A percentile compares a stretch with the other conserved stretches of the same genome.
These are phyloP conservation scores for Apostichopus leukothele DNA, from an alignment of 53 echinoderm and acorn worm species.

Conservation along the genomic window DNA sequence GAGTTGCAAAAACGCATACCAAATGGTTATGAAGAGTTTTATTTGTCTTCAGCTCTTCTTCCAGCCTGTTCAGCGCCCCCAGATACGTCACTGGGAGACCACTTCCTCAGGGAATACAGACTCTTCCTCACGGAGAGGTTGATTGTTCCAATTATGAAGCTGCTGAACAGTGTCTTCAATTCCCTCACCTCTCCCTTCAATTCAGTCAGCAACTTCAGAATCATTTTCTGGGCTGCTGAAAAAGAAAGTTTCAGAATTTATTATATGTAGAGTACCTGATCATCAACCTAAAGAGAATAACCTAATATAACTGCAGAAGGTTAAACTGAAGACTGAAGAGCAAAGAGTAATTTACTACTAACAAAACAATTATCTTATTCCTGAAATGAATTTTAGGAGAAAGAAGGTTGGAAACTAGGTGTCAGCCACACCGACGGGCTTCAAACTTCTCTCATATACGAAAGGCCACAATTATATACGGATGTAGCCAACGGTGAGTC, in stretches of 20 bases:
- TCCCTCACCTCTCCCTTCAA: background rate
- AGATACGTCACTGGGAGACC: slow-evolving; percentile 13
- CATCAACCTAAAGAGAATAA: too few relatives aligned
- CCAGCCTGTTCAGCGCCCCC: background rate
- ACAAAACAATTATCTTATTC: too few relatives aligned
- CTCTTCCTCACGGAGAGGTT: background rate
- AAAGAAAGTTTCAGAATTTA: slow-evolving; percentile 8
- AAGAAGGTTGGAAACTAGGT: too few relatives aligned
- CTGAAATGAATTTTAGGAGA: too few relatives aligned
- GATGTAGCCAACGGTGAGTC: too few relatives aligned
- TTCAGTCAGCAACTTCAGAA: background rate
- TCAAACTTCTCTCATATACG: too few relatives aligned
- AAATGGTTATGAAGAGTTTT: slow-evolving; percentile 2
- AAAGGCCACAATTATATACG: too few relatives aligned
- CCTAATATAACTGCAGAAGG: too few relatives aligned
- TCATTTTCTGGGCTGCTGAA: background rate
- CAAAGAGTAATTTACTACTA: too few relatives aligned
- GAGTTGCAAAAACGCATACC: background rate
- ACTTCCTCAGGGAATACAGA: background rate
- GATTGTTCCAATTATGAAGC: background rate
- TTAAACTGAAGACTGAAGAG: too few relatives aligned
- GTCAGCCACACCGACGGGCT: too few relatives aligned
- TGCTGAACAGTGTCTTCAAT: background rate
- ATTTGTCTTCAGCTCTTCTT: background rate
- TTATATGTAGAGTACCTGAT: background rate